Evolutionary conservation across 2,113 vertebrate genomes (phyloP).

Genomic region (Apus apus): DNA sequence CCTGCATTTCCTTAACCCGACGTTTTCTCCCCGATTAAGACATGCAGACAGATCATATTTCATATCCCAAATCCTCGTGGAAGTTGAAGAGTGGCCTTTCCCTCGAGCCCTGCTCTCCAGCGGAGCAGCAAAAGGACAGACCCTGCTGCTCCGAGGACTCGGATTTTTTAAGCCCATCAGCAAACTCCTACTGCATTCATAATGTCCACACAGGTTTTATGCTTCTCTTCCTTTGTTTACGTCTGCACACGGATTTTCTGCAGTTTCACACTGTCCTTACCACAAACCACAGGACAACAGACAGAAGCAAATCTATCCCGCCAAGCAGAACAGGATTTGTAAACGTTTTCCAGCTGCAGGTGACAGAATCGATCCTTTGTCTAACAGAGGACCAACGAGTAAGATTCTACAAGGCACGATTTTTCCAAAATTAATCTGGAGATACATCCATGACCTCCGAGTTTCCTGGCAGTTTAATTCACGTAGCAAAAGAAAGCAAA

Average conservation of each 20-base stretch:
- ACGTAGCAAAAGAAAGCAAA: background rate
- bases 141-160: too few relatives aligned
- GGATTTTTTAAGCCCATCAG: background rate
- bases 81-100: background rate
- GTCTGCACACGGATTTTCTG: background rate
- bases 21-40: background rate
- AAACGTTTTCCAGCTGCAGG: background rate
- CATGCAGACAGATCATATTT: background rate
- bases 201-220: background rate
- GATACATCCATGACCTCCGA: accelerated
- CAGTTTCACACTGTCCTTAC: background rate
- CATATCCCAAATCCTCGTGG: background rate
- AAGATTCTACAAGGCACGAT: background rate
- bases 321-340: background rate
- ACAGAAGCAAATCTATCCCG: background rate
- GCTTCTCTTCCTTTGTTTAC: background rate
- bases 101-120: background rate
- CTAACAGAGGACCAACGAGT: accelerated
- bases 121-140: background rate
- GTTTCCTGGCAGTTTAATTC: background rate
- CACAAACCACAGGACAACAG: background rate
- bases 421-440: background rate
- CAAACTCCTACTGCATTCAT: background rate
- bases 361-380: background rate
- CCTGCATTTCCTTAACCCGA: background rate